Percentiles rank a stretch among this genome's conserved stretches.
These are phyloP conservation scores for Herminia tarsipennalis DNA, from an alignment of 2,888 invertebrate genomes.

Conservation along the genomic window DNA sequence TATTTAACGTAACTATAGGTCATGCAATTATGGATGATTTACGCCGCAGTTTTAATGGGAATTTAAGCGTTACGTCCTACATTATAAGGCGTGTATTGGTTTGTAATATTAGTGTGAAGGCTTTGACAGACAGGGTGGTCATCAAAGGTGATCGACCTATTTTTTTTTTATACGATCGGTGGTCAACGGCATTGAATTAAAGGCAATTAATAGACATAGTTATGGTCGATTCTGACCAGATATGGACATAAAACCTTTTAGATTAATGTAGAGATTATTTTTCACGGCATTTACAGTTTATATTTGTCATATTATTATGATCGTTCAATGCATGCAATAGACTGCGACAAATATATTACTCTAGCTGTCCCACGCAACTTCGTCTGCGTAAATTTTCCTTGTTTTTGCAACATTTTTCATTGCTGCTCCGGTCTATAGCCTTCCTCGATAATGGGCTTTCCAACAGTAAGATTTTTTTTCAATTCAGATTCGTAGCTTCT, in stretches of 20 bases:
- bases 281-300: neutral
- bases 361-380: too few relatives aligned
- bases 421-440: too few relatives aligned
- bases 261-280: slow-evolving; percentile 18
- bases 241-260: slow-evolving; percentile 15
- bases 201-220: slow-evolving; percentile 21
- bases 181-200: slow-evolving; percentile 38
- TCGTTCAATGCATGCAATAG: too few relatives aligned
- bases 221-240: slow-evolving; percentile 12
- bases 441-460: too few relatives aligned
- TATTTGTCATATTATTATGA: neutral
- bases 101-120: slow-evolving; percentile 10
- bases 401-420: too few relatives aligned
- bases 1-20: slow-evolving; percentile 23
- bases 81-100: slow-evolving; percentile 34
- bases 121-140: slow-evolving; percentile 39
- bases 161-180: slow-evolving; percentile 36
- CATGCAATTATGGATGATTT: slow-evolving; percentile 25
- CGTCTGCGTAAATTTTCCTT: too few relatives aligned
- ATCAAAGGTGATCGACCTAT: slow-evolving; percentile 57
- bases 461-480: too few relatives aligned
- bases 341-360: too few relatives aligned
- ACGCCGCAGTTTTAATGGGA: slow-evolving; percentile 26
- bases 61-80: slow-evolving; percentile 38
- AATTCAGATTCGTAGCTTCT: too few relatives aligned